A percentile compares a stretch with the other conserved stretches of the same genome.
phyloP scores from a whole-genome alignment of 1,140 invertebrate genomes.

The Acyrthosiphon pisum region DNA sequence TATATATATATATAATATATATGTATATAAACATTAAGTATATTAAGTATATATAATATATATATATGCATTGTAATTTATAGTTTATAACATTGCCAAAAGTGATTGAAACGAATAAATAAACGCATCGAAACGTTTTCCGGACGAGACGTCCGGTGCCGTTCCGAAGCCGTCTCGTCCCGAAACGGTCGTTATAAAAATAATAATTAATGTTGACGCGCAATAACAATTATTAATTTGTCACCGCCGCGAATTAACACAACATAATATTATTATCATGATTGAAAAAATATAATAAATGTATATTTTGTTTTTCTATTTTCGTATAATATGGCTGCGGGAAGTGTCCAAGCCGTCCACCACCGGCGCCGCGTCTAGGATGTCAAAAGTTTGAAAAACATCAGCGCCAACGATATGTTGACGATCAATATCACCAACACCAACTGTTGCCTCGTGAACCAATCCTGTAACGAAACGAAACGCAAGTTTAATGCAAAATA shows the following conservation, averaged over 20 bases:
- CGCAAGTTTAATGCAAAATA: neutral
- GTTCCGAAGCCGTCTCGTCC: neutral
- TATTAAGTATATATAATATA: no score
- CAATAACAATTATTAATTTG: neutral
- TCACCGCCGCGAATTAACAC: neutral
- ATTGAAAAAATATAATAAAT: neutral
- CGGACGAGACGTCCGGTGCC: neutral
- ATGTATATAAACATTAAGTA: neutral
- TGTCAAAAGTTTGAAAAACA: constrained; percentile 96
- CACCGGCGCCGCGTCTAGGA: constrained; percentile 66
- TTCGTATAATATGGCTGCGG: neutral
- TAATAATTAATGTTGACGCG: neutral
- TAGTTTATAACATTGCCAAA: neutral
- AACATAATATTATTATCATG: neutral
- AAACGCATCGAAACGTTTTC: neutral
- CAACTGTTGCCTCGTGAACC: constrained; percentile 95
- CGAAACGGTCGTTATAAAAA: neutral
- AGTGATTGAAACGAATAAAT: constrained; percentile 8
- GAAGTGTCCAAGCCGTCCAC: neutral
- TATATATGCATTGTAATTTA: neutral
- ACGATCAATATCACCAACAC: constrained; percentile 94
- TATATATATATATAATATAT: neutral
- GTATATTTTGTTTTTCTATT: constrained; percentile 2
- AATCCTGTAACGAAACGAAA: constrained; percentile 78
- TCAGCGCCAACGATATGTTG: constrained; percentile 94